phyloP scores from a whole-genome alignment of 2,888 invertebrate species.

The Habroteleia sp. region DNA sequence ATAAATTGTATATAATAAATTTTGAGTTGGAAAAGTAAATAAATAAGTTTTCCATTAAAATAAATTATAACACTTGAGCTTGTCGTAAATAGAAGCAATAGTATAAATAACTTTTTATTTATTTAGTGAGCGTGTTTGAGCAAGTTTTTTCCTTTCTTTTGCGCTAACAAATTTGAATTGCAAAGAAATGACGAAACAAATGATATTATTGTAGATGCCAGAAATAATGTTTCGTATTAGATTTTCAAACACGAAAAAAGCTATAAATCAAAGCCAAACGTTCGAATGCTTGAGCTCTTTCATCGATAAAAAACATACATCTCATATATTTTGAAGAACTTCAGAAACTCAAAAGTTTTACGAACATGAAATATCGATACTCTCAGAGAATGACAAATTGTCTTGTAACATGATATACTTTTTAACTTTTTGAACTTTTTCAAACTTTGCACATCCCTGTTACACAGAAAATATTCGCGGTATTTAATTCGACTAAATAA shows the following conservation, averaged over 20 bases:
- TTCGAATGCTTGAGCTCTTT: conserved; percentile 23
- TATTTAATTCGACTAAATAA: too few species aligned
- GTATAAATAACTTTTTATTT: too few species aligned
- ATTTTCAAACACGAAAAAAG: conserved; percentile 38
- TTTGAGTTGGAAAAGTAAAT: too few species aligned
- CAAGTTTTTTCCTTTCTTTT: too few species aligned
- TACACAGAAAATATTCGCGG: conserved; percentile 15
- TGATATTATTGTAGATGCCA: background rate
- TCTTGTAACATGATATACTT: conserved; percentile 45
- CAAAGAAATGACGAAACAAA: background rate
- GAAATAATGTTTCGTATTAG: conserved; percentile 19
- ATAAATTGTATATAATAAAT: too few species aligned
- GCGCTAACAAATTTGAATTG: background rate
- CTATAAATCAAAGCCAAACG: conserved; percentile 53
- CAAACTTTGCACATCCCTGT: conserved; percentile 21
- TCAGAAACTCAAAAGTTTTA: conserved; percentile 49
- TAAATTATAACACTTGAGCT: too few species aligned
- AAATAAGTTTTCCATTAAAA: too few species aligned
- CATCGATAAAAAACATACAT: conserved; percentile 54
- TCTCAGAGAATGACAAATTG: conserved; percentile 47
- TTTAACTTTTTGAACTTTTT: conserved; percentile 28
- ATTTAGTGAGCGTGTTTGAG: too few species aligned
- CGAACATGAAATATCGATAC: conserved; percentile 56
- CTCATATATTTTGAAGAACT: conserved; percentile 58
- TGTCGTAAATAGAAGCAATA: too few species aligned